A percentile compares a stretch with the other conserved stretches of the same genome.
Evolutionary conservation across 2,888 invertebrate species (phyloP).

Genomic region (Caenorhabditis doughertyi): DNA sequence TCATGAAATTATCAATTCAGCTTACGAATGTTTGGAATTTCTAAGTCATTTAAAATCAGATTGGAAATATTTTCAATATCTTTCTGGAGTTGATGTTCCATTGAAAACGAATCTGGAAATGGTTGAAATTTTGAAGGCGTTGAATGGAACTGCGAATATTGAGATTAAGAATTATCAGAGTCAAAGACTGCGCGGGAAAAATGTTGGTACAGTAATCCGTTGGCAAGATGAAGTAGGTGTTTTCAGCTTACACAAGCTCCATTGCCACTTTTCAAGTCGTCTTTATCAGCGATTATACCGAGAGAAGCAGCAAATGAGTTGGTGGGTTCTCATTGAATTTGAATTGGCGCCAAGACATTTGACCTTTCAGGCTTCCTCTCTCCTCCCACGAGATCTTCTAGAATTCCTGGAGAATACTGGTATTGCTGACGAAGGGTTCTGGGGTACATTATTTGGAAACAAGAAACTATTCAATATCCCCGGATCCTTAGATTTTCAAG

Average conservation of each 20-base stretch:
- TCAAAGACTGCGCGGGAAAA: conserved; percentile 44
- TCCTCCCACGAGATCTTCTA: conserved; percentile 40
- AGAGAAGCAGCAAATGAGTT: conserved; percentile 60
- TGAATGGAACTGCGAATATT: conserved; percentile 65
- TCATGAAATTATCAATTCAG: conserved; percentile 69
- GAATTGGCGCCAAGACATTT: too few species aligned
- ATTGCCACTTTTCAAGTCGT: conserved; percentile 66
- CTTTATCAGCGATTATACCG: conserved; percentile 65
- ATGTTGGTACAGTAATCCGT: conserved; percentile 35
- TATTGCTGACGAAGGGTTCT: conserved; percentile 70
- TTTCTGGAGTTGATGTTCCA: conserved; percentile 68
- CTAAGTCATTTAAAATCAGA: conserved; percentile 52
- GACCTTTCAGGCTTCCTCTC: conserved; percentile 41
- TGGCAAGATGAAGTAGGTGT: not conserved
- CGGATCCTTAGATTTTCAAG: conserved; percentile 42
- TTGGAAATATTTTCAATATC: conserved; percentile 70
- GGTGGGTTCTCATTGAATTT: not conserved
- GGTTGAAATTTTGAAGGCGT: conserved; percentile 66
- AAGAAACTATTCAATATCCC: conserved; percentile 44
- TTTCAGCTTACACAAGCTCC: conserved; percentile 60
- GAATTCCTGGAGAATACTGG: conserved; percentile 58
- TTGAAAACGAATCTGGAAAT: conserved; percentile 70
- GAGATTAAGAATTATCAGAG: conserved; percentile 50
- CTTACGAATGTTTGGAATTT: conserved; percentile 61
- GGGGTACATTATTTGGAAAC: conserved; percentile 66